These are phyloP conservation scores for Myotis daubentonii DNA, from an alignment of 2,797 vertebrate genomes.

Conservation along the genomic window DNA sequence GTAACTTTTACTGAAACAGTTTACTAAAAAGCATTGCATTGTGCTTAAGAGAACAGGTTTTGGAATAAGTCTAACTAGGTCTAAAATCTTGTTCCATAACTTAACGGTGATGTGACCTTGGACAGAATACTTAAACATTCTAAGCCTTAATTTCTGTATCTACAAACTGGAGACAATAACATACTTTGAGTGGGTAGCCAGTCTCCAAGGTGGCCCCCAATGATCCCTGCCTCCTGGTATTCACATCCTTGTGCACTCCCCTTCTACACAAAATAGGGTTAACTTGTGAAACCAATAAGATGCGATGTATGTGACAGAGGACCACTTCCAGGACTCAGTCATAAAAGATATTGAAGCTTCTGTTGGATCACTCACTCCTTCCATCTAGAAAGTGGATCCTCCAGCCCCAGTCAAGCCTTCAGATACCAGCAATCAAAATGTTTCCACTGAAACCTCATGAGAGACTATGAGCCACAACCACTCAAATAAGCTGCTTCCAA, in stretches of 20 bases:
- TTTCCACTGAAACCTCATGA: neutral
- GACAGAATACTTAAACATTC: neutral
- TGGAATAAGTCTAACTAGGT: neutral
- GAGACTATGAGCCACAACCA: neutral
- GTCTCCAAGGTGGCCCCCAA: neutral
- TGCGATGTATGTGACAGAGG: neutral
- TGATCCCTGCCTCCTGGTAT: neutral
- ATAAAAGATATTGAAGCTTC: neutral
- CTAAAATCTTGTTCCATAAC: neutral
- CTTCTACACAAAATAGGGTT: neutral
- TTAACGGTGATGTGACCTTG: neutral
- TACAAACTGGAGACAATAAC: neutral
- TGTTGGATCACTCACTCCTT: neutral
- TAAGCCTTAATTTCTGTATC: neutral
- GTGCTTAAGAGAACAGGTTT: neutral
- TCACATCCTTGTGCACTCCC: neutral
- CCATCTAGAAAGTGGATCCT: neutral
- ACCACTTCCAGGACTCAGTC: neutral
- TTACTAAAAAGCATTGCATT: neutral
- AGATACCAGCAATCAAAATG: neutral
- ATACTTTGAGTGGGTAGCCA: neutral
- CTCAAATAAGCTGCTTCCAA: neutral
- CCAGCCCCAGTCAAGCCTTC: neutral
- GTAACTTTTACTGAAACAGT: neutral
- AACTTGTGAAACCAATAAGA: neutral